These are phyloP conservation scores for Chaetops frenatus DNA, from an alignment of 2,113 vertebrate genomes.

Conservation along the genomic window DNA sequence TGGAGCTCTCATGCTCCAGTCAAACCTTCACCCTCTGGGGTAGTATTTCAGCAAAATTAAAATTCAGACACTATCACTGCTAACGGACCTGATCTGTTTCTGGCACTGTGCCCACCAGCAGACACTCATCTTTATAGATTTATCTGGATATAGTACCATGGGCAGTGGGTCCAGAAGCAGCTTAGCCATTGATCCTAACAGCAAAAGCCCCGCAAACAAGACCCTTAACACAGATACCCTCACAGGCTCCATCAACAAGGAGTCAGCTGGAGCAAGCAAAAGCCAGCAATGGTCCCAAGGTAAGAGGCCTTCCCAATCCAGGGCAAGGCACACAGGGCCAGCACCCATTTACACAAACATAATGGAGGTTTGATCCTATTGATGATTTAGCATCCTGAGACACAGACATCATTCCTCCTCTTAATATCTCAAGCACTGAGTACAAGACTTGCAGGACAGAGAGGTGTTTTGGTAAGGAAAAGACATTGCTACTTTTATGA, in stretches of 20 bases:
- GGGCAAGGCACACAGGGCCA: not conserved
- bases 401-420: not conserved
- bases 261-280: not conserved
- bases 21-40: not conserved
- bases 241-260: not conserved
- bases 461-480: not conserved
- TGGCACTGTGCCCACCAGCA: not conserved
- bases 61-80: not conserved
- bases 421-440: not conserved
- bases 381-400: not conserved
- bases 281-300: not conserved
- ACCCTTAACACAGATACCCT: not conserved
- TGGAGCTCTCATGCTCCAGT: not conserved
- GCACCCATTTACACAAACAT: not conserved
- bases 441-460: not conserved
- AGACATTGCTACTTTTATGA: not conserved
- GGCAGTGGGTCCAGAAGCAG: not conserved
- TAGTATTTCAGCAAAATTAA: not conserved
- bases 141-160: not conserved
- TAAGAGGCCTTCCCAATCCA: not conserved
- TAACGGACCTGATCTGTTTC: not conserved
- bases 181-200: not conserved
- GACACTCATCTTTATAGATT: not conserved
- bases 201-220: not conserved
- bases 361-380: not conserved